Conservation (phyloP, 2,797 vertebrate species). For the Chaunax sp. region DNA sequence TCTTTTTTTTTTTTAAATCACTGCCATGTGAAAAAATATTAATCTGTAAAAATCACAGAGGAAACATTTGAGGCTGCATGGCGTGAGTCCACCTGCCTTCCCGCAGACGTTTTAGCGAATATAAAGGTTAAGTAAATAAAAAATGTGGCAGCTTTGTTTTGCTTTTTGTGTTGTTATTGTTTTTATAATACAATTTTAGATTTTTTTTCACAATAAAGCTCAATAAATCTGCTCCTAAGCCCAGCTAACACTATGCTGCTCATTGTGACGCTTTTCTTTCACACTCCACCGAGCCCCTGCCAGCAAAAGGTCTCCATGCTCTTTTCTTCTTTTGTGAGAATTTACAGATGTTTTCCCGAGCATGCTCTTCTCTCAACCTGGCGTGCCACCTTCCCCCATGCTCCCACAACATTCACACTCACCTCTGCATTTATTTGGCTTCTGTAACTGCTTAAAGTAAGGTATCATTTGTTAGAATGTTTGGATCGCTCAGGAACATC, state of each 20-base stretch:
- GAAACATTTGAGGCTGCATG: constrained; percentile 11
- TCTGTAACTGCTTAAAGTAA: constrained; percentile 69
- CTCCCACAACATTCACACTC: constrained; percentile 16
- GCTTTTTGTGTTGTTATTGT: too few species aligned
- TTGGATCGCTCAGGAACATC: constrained; percentile 43
- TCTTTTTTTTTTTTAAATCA: constrained; percentile 46
- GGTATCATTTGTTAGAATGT: constrained; percentile 48
- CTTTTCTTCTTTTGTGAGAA: constrained; percentile 40
- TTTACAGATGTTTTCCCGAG: constrained; percentile 50
- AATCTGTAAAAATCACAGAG: constrained; percentile 48
- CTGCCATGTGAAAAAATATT: constrained; percentile 58
- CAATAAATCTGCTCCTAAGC: constrained; percentile 42
- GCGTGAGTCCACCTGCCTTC: constrained; percentile 33
- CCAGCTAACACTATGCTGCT: constrained; percentile 30
- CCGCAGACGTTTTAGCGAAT: constrained; percentile 28
- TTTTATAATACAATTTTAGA: constrained; percentile 45
- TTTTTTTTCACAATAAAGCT: constrained; percentile 45
- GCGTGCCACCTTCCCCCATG: constrained; percentile 20
- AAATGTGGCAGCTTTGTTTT: constrained; percentile 15
- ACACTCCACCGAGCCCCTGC: constrained; percentile 50
- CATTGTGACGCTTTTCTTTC: constrained; percentile 46
- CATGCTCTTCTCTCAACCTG: constrained; percentile 25
- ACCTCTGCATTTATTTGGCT: constrained; percentile 24
- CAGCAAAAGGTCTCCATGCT: constrained; percentile 54
- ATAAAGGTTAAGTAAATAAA: constrained; percentile 46